Evolutionary conservation across 2,888 invertebrate genomes (phyloP).

Genomic region (Eupithecia inturbata): DNA sequence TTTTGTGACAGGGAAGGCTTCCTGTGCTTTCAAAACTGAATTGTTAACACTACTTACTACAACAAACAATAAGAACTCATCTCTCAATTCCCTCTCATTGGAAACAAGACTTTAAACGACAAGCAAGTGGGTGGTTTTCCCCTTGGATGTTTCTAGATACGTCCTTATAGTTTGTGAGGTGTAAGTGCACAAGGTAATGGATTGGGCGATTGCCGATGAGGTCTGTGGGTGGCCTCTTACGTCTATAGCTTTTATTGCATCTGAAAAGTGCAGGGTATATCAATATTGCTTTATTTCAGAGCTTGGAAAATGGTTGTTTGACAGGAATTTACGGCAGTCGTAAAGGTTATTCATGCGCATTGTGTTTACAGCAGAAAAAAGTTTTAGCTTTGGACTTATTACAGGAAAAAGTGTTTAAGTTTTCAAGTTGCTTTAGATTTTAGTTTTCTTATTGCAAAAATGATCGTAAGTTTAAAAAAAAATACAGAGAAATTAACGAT

Average conservation of each 20-base stretch:
- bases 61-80: slow-evolving; percentile 28
- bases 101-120: slow-evolving; percentile 22
- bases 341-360: slow-evolving; percentile 5
- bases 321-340: slow-evolving; percentile 19
- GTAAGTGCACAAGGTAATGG: slow-evolving; percentile 67
- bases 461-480: background rate
- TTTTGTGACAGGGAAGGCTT: slow-evolving; percentile 70
- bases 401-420: background rate
- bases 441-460: background rate
- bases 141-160: slow-evolving; percentile 24
- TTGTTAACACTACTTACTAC: slow-evolving; percentile 53
- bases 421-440: background rate
- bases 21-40: slow-evolving; percentile 72
- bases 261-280: slow-evolving; percentile 63
- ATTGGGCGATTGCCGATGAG: slow-evolving; percentile 71
- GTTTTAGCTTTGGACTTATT: background rate
- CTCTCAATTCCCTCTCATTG: background rate
- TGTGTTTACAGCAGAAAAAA: background rate
- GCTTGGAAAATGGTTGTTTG: slow-evolving; percentile 29
- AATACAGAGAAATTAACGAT: background rate
- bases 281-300: slow-evolving; percentile 52
- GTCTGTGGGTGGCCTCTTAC: slow-evolving; percentile 69
- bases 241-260: slow-evolving; percentile 66
- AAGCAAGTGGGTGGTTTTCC: slow-evolving; percentile 1
- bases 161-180: slow-evolving; percentile 44